Percentiles rank a stretch among this genome's conserved stretches.
Conservation (phyloP, 2,113 vertebrate species). For the Chamaetylas fuelleborni region DNA sequence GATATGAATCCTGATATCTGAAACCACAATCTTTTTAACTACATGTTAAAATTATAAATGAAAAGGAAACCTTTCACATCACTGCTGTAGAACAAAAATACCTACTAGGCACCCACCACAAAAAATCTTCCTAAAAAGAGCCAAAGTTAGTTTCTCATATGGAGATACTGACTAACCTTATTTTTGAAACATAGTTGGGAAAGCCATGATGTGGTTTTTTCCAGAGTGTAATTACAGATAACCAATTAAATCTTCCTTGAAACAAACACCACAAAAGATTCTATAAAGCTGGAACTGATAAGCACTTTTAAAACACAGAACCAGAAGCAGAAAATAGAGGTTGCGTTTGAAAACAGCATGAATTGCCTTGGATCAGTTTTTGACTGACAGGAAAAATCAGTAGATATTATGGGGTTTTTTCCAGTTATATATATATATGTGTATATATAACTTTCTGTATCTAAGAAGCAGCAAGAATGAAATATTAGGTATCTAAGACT, state of each 20-base stretch:
- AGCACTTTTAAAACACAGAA: neutral
- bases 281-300: neutral
- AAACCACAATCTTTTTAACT: neutral
- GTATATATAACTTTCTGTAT: neutral
- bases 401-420: rapidly evolving
- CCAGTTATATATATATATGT: neutral
- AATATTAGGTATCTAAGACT: neutral
- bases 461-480: neutral
- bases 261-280: neutral
- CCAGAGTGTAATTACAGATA: neutral
- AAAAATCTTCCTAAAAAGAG: neutral
- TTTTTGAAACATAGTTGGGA: neutral
- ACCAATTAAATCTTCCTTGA: neutral
- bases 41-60: neutral
- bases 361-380: neutral
- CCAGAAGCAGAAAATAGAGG: neutral
- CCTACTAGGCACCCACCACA: neutral
- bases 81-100: neutral
- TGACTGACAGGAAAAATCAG: neutral
- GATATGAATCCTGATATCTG: neutral
- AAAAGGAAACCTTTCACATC: neutral
- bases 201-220: neutral
- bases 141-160: neutral
- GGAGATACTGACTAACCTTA: neutral
- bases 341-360: neutral